Evolutionary conservation across 2,888 invertebrate genomes (phyloP).

Genomic region (Eupithecia centaureata): DNA sequence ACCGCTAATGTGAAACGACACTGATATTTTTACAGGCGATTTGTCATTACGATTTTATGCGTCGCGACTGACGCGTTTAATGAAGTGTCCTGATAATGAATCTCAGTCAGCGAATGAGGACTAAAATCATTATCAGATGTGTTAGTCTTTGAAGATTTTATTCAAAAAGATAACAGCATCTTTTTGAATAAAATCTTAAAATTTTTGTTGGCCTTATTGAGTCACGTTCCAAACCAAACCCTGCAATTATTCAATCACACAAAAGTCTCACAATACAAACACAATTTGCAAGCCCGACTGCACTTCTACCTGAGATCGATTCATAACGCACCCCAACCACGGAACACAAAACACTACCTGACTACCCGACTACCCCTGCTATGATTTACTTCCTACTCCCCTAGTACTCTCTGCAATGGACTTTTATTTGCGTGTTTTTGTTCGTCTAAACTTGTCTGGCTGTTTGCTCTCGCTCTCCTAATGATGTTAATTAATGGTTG

Average conservation of each 20-base stretch:
- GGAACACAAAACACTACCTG: slow-evolving; percentile 24
- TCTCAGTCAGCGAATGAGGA: not conserved
- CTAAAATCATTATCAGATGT: not conserved
- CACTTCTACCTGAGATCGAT: slow-evolving; percentile 41
- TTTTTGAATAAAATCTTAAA: no score
- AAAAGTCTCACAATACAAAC: slow-evolving; percentile 10
- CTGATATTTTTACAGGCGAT: slow-evolving; percentile 45
- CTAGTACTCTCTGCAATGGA: slow-evolving; percentile 15
- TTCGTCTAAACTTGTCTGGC: slow-evolving; percentile 6
- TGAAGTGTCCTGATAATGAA: slow-evolving; percentile 12
- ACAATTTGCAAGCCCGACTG: slow-evolving; percentile 27
- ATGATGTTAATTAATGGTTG: slow-evolving; percentile 13
- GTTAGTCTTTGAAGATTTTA: not conserved
- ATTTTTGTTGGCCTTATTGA: slow-evolving; percentile 2
- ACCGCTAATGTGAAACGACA: slow-evolving; percentile 44
- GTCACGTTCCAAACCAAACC: slow-evolving; percentile 13
- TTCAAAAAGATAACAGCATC: not conserved
- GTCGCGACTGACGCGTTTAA: slow-evolving; percentile 26
- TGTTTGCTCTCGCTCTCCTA: slow-evolving; percentile 8
- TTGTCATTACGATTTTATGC: slow-evolving; percentile 42
- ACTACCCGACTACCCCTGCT: slow-evolving; percentile 17
- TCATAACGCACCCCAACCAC: slow-evolving; percentile 41
- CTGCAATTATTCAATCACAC: slow-evolving; percentile 32
- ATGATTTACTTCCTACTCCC: slow-evolving; percentile 18
- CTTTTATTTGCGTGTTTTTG: slow-evolving; percentile 16